Base-by-base conservation (phyloP, 2,888 invertebrate species). In the Piscicola geometra region DNA sequence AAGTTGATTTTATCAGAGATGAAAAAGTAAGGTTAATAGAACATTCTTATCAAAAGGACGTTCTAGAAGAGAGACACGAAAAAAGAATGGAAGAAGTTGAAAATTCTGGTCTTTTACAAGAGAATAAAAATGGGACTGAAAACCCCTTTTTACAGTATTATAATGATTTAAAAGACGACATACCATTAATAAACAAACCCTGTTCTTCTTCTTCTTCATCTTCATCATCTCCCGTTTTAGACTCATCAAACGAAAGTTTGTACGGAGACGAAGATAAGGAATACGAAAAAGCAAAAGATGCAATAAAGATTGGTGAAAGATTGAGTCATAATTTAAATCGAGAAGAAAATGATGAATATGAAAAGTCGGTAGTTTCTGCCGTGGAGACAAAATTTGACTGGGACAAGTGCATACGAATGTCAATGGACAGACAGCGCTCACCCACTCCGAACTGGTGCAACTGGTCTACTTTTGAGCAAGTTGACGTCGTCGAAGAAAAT, bases 361-460 rank as follows among this genome's bases (percentile, higher is more conserved):
- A 41, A 9, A 15, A 41, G 9, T 5, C 5, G 15, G 41, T 9
- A 9, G 60, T 21, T 56, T 9, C n/a, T 3, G 25, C 21, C 3
- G 60, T 25, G 25, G 60, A 56, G 25, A 56, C 60, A n/a, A 56
- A 56, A 18, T 56, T 56, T 21, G 60, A 56, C n/a, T 56, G 60
- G 60, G 60, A 56, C 3, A 25, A n/a, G 5, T 56, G n/a, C 60
- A 21, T 56, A 18, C 60, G n/a, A 25, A 25, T 25, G 25, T 56
- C 60, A 5, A 18, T 56, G 60, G 60, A 56, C 3, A 18, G 60
- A 25, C 25, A 18, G 5, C 60, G n/a, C 5, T 56, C 60, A 5
- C 60, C 60, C n/a, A 18, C 25, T 18, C 73, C 73, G 21, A 25
- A 60, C 32, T 73, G 73, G 73, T 73, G 73, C 64, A 56, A 73